Evolutionary conservation across 1,140 invertebrate species (phyloP), one percentile per base, ranked within the genome.

Genomic region (Leptopilina boulardi): DNA sequence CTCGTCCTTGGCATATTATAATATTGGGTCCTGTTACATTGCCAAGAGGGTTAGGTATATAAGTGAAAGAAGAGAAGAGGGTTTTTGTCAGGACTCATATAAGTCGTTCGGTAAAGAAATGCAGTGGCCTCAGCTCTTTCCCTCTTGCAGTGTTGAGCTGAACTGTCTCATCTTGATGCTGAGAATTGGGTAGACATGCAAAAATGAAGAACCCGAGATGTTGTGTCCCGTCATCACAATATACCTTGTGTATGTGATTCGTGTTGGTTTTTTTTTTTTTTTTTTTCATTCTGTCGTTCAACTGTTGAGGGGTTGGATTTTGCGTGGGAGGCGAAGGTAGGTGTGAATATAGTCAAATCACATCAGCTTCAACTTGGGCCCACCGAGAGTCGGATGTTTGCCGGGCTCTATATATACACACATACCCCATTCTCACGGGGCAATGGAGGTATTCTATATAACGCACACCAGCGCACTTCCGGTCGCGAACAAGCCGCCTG

Each of bases 321-420:
- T 66, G 23, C 26, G 77, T 38, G 71, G 70, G 59, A 71, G 73
- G 72, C 59, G 75, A 73, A 73, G 78, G 74, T 77, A 77, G 79
- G 79, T 80, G 79, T 80, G 79, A 80, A 80, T 73, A 76, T 77
- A 80, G 79, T 80, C 79, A 80, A 80, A 80, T 80, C 79, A 80
- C 76, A 77, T 80, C 79, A 80, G 76, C 76, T 71, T 80, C 79
- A 77, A 72, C 73, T 77, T 42, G 75, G 74, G 70, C 34, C 59
- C 73, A 66, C 59, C 59, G 26, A 66, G 59, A 13, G 59, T 13
- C 59, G 10, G 59, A 23, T 66, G 11, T 66, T 26, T 59, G 54
- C n/a, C n/a, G 54, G 54, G 54, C 6, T 21, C 54, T 44, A 44
- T 19, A 59, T 59, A 59, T 59, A 23, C 10, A 59, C 54, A 18